Conservation (phyloP, 2,797 vertebrate species). For the Lacerta agilis region DNA sequence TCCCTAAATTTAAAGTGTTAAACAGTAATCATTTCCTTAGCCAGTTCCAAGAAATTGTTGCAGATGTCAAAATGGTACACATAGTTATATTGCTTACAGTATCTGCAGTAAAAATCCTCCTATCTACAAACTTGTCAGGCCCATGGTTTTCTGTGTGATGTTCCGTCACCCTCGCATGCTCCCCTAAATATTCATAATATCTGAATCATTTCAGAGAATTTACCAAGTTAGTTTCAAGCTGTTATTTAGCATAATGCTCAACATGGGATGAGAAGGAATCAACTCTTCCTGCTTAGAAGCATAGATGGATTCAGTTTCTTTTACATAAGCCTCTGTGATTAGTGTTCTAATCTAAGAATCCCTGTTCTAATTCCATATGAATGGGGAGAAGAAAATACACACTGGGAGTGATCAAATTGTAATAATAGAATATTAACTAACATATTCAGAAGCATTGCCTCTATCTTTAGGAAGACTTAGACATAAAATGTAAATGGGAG, state of each 20-base stretch:
- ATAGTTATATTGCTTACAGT: neutral
- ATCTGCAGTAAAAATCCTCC: conserved; percentile 11
- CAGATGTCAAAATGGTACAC: neutral
- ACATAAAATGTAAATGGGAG: neutral
- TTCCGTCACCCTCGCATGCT: neutral
- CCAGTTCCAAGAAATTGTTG: neutral
- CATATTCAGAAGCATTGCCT: neutral
- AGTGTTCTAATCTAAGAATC: conserved; percentile 31
- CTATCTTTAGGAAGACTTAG: neutral
- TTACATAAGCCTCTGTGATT: neutral
- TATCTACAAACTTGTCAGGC: neutral
- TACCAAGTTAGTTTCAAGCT: neutral
- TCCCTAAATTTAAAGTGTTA: neutral
- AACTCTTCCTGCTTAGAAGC: conserved; percentile 9
- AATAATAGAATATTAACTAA: neutral
- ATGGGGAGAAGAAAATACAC: neutral
- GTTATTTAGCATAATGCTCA: conserved; percentile 27
- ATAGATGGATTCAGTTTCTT: neutral
- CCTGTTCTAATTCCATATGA: neutral
- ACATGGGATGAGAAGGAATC: neutral
- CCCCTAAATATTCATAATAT: conserved; percentile 8
- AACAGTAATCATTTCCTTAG: neutral
- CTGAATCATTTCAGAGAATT: conserved; percentile 11
- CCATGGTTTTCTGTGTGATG: neutral
- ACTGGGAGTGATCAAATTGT: neutral